phyloP scores from a whole-genome alignment of 2,113 vertebrate species.

The cattle (Bos taurus) region DNA sequence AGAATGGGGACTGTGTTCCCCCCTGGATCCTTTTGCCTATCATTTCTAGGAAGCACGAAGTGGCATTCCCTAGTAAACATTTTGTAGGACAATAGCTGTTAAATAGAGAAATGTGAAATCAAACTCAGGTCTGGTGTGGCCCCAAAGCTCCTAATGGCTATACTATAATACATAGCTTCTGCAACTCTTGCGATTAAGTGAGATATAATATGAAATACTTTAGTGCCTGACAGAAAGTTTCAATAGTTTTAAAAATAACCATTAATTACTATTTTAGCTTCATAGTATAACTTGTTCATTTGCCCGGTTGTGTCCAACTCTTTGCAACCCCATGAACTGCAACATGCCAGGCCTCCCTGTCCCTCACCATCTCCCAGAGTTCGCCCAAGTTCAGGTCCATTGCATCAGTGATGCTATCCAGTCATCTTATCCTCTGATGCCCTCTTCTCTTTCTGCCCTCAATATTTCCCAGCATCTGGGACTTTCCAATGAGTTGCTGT shows the following conservation, averaged over 20 bases:
- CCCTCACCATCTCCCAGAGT: background rate
- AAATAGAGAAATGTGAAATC: background rate
- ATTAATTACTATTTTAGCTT: background rate
- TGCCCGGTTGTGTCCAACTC: background rate
- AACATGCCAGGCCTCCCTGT: background rate
- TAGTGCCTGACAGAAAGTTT: background rate
- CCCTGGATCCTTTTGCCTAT: background rate
- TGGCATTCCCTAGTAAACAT: background rate
- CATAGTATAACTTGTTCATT: background rate
- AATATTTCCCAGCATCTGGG: background rate
- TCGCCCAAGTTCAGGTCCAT: background rate
- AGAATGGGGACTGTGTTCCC: background rate
- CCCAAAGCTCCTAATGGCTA: background rate
- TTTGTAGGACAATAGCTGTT: background rate
- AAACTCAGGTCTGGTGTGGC: background rate
- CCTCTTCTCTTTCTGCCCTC: background rate
- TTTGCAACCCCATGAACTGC: background rate
- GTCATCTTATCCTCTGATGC: background rate
- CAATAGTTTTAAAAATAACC: background rate
- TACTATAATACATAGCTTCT: background rate
- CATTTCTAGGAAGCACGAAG: background rate
- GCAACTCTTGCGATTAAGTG: background rate
- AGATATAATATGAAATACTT: background rate
- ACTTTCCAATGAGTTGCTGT: background rate
- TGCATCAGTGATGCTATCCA: background rate